These are phyloP conservation scores for Anser brachyrhynchus DNA, from an alignment of 2,113 vertebrate genomes.

Conservation along the genomic window DNA sequence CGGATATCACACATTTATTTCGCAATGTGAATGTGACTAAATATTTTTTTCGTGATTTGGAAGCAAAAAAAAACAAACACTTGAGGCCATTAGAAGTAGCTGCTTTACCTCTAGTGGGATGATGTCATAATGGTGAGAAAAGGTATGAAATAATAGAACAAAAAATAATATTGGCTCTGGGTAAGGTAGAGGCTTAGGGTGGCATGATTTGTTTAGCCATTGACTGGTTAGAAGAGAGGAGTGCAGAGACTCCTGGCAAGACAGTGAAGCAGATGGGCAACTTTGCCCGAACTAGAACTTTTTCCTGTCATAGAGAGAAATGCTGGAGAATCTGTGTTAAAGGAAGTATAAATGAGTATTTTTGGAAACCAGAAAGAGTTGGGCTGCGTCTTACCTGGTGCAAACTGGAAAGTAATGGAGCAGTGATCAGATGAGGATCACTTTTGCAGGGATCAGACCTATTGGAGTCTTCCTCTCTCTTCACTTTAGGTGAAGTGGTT, in stretches of 20 bases:
- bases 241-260: neutral
- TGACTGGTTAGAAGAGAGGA: neutral
- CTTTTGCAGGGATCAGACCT: neutral
- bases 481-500: neutral
- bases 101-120: neutral
- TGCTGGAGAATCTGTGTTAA: neutral
- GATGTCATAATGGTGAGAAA: neutral
- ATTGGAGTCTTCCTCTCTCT: accelerated
- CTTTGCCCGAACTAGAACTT: neutral
- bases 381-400: neutral
- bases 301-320: neutral
- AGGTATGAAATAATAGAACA: neutral
- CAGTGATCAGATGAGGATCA: neutral
- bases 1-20: neutral
- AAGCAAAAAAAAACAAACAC: neutral
- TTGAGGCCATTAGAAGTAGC: neutral
- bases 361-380: neutral
- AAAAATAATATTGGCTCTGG: neutral
- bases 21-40: neutral
- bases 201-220: neutral
- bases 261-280: neutral
- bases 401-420: neutral
- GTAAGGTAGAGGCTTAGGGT: neutral
- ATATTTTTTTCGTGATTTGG: neutral
- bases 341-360: neutral